Evolutionary conservation across 2,113 vertebrate species (phyloP).

Genomic region (Ahaetulla prasina): DNA sequence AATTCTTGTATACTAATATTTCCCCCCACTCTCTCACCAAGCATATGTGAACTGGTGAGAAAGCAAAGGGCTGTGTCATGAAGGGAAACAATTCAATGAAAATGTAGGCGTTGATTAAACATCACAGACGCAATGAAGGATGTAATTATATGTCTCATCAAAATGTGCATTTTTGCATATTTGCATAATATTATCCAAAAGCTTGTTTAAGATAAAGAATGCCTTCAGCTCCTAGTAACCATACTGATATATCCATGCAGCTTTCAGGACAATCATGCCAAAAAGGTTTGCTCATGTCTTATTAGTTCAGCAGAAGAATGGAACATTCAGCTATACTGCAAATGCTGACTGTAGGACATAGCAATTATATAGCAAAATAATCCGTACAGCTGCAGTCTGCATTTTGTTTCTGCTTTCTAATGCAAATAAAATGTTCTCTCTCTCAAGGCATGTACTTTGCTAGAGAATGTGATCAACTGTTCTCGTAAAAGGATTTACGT

Average conservation of each 20-base stretch:
- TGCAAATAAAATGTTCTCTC: not conserved
- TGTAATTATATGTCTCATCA: not conserved
- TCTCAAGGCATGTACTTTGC: not conserved
- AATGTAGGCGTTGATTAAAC: not conserved
- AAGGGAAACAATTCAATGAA: not conserved
- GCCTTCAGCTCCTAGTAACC: not conserved
- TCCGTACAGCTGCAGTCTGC: not conserved
- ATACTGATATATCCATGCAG: not conserved
- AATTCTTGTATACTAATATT: not conserved
- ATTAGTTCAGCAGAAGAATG: not conserved
- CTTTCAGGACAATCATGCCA: not conserved
- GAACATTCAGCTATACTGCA: not conserved
- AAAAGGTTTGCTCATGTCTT: not conserved
- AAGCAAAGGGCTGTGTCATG: not conserved
- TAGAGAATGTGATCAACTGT: not conserved
- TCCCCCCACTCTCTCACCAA: no score
- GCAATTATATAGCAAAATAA: slow-evolving; percentile 3
- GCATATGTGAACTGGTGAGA: not conserved
- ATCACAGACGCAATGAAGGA: not conserved
- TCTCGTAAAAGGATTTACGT: slow-evolving; percentile 6
- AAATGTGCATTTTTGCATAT: not conserved
- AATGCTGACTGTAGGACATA: not conserved
- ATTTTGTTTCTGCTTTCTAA: slow-evolving; percentile 19
- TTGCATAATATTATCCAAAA: not conserved
- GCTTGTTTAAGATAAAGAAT: not conserved